Conservation (phyloP, 2,888 invertebrate species). For the Himalopsyche japonica region DNA sequence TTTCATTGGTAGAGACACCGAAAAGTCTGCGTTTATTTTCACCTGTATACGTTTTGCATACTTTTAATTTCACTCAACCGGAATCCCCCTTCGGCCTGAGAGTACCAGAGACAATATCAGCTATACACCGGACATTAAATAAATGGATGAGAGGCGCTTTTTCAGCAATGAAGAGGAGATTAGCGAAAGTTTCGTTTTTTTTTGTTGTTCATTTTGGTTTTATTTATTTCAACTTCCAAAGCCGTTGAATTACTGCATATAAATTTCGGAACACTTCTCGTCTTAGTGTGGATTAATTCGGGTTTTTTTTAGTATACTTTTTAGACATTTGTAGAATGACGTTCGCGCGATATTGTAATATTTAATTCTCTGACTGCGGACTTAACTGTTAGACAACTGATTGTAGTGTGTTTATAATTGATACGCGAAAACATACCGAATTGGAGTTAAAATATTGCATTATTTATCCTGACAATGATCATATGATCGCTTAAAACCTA, state of each 20-base stretch:
- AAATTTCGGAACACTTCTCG: neutral
- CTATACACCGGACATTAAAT: slow-evolving; percentile 31
- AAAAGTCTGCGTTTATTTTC: slow-evolving; percentile 22
- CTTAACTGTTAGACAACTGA: no score
- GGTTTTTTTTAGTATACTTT: neutral
- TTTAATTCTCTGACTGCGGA: no score
- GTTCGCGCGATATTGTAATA: neutral
- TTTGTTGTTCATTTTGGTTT: neutral
- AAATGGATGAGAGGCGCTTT: slow-evolving; percentile 30
- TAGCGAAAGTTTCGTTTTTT: slow-evolving; percentile 15
- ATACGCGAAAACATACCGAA: no score
- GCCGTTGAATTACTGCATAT: neutral
- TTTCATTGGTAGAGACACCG: neutral
- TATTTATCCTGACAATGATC: no score
- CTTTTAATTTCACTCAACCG: slow-evolving; percentile 19
- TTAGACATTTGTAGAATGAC: neutral
- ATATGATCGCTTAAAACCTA: no score
- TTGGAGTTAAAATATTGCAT: no score
- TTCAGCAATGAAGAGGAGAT: slow-evolving; percentile 32
- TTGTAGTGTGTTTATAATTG: no score
- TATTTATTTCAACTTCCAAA: neutral
- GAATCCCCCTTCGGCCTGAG: neutral
- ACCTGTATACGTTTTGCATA: slow-evolving; percentile 27
- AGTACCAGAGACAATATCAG: slow-evolving; percentile 25
- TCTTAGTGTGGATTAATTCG: neutral